Conservation (phyloP, 2,888 invertebrate species). For the Xanthia icteritia region DNA sequence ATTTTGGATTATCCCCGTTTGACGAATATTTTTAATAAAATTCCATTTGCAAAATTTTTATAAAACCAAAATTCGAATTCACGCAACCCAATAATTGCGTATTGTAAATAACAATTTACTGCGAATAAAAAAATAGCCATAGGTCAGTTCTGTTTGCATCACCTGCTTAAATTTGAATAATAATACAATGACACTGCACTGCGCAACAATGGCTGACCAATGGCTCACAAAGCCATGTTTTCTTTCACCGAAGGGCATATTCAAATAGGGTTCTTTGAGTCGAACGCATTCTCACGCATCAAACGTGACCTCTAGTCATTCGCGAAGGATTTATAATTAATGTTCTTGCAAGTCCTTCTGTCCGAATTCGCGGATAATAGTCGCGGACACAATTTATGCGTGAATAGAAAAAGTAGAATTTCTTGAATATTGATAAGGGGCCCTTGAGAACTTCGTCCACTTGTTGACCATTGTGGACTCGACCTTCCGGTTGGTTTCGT, state of each 20-base stretch:
- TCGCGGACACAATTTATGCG: conserved; percentile 81
- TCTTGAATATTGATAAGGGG: conserved; percentile 87
- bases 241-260: conserved; percentile 87
- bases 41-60: not conserved
- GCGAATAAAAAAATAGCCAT: conserved; percentile 67
- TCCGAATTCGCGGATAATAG: conserved; percentile 85
- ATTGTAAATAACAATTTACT: conserved; percentile 64
- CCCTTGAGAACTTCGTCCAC: conserved; percentile 83
- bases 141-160: conserved; percentile 86
- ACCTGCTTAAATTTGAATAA: conserved; percentile 87
- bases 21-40: not conserved
- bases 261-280: conserved; percentile 87
- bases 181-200: conserved; percentile 82
- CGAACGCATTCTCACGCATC: conserved; percentile 88
- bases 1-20: not conserved
- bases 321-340: conserved; percentile 89
- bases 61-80: conserved; percentile 34
- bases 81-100: conserved; percentile 61
- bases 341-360: conserved; percentile 77
- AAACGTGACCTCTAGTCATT: conserved; percentile 84
- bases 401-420: conserved; percentile 84
- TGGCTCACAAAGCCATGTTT: conserved; percentile 82
- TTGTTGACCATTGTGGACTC: conserved; percentile 80
- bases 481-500: conserved; percentile 79
- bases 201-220: conserved; percentile 80